Conservation (phyloP, 2,797 vertebrate species). For the Morus bassanus region DNA sequence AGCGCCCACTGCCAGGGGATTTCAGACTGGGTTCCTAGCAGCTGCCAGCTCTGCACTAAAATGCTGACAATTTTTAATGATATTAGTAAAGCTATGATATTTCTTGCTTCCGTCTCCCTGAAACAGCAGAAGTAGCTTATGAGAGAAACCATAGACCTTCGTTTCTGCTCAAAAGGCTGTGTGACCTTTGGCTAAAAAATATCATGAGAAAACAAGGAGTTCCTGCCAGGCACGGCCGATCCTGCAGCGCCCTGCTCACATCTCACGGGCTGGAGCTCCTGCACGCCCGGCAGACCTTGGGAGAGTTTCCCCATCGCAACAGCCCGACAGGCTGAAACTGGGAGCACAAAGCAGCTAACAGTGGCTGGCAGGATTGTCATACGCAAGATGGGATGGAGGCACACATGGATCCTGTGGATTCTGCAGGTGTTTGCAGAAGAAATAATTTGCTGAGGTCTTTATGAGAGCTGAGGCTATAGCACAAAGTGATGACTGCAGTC, state of each 20-base stretch:
- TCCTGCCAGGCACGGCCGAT: background rate
- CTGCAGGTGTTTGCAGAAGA: background rate
- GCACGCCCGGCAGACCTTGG: accelerated
- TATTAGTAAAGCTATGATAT: background rate
- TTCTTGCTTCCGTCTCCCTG: background rate
- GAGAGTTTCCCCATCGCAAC: background rate
- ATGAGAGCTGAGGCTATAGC: background rate
- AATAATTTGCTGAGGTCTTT: background rate
- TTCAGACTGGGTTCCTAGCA: background rate
- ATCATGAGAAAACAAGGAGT: background rate
- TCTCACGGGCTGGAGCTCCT: accelerated
- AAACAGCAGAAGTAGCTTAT: background rate
- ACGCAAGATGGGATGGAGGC: background rate
- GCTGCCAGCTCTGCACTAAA: background rate
- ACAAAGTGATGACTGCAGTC: background rate
- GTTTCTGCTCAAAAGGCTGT: background rate
- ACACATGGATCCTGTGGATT: background rate
- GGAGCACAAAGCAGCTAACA: background rate
- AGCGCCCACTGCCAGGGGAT: background rate
- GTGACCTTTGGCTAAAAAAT: background rate
- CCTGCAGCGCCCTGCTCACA: background rate
- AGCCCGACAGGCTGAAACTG: accelerated
- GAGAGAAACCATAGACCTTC: accelerated
- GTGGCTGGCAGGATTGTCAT: background rate
- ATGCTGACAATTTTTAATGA: background rate